Percentiles rank a stretch among this genome's conserved stretches.
Evolutionary conservation across 2,888 invertebrate genomes (phyloP).

Genomic region (Molorchus minor): DNA sequence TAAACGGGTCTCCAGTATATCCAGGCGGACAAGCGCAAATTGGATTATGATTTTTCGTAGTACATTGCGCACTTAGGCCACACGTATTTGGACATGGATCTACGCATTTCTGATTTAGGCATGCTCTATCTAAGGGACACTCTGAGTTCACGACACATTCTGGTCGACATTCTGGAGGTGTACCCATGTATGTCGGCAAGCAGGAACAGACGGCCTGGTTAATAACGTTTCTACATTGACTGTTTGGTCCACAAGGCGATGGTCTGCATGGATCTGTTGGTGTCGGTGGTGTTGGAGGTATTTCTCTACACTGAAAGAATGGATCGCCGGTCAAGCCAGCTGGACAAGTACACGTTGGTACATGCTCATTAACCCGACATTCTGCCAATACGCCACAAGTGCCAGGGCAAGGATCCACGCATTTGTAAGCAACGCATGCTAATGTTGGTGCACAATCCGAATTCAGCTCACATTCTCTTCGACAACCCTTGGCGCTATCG

Average conservation of each 20-base stretch:
- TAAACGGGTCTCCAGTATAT: slow-evolving; percentile 89
- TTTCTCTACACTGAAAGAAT: slow-evolving; percentile 77
- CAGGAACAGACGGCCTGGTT: slow-evolving; percentile 87
- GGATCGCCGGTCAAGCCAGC: slow-evolving; percentile 83
- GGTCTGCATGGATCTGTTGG: slow-evolving; percentile 79
- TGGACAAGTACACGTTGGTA: slow-evolving; percentile 81
- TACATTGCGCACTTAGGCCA: slow-evolving; percentile 85
- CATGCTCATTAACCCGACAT: slow-evolving; percentile 81
- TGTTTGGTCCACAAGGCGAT: slow-evolving; percentile 88
- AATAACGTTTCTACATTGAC: slow-evolving; percentile 82
- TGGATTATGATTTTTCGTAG: slow-evolving; percentile 85
- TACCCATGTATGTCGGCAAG: slow-evolving; percentile 78
- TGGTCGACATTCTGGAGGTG: slow-evolving; percentile 83
- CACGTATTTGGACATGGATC: slow-evolving; percentile 91
- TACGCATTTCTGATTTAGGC: slow-evolving; percentile 84
- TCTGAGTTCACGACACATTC: slow-evolving; percentile 89
- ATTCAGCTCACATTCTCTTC: slow-evolving; percentile 81
- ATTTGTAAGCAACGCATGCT: slow-evolving; percentile 84
- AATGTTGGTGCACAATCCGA: slow-evolving; percentile 77
- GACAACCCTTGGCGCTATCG: slow-evolving; percentile 72
- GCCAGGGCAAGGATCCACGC: slow-evolving; percentile 84
- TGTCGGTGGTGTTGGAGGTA: slow-evolving; percentile 63
- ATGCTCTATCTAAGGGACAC: slow-evolving; percentile 83
- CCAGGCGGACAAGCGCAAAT: slow-evolving; percentile 86
- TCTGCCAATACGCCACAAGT: slow-evolving; percentile 84